Conservation (phyloP, 2,113 vertebrate genomes). For the Platysternon megacephalum region DNA sequence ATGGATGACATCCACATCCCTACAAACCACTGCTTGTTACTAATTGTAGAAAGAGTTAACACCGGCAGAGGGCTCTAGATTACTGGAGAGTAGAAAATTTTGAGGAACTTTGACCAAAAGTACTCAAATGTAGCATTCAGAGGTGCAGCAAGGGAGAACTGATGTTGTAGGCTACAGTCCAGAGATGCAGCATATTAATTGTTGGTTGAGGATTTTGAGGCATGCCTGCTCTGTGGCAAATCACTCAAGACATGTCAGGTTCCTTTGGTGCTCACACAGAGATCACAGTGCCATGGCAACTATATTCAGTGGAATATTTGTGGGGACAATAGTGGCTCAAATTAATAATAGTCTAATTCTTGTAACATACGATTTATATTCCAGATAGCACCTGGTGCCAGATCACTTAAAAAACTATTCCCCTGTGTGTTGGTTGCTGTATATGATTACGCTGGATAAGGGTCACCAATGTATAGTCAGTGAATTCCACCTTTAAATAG, state of each 20-base stretch:
- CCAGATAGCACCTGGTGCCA: neutral
- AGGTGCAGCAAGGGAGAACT: neutral
- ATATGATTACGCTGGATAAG: neutral
- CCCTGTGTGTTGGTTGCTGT: neutral
- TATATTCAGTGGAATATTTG: neutral
- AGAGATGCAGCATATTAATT: neutral
- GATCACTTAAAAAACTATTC: neutral
- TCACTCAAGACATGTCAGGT: neutral
- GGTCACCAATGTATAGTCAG: neutral
- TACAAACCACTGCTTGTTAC: neutral
- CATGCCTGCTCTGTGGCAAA: neutral
- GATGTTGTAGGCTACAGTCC: neutral
- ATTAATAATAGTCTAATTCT: neutral
- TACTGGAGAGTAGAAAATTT: neutral
- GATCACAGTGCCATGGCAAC: neutral
- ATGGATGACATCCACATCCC: neutral
- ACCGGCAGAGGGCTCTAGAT: neutral
- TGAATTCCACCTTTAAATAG: neutral
- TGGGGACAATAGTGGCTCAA: neutral
- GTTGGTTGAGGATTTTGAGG: neutral
- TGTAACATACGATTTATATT: neutral
- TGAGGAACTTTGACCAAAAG: neutral
- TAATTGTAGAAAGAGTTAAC: accelerated
- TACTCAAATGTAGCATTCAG: neutral
- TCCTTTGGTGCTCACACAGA: neutral